Conservation (phyloP, 1,140 invertebrate genomes). For the Watersipora subatra region DNA sequence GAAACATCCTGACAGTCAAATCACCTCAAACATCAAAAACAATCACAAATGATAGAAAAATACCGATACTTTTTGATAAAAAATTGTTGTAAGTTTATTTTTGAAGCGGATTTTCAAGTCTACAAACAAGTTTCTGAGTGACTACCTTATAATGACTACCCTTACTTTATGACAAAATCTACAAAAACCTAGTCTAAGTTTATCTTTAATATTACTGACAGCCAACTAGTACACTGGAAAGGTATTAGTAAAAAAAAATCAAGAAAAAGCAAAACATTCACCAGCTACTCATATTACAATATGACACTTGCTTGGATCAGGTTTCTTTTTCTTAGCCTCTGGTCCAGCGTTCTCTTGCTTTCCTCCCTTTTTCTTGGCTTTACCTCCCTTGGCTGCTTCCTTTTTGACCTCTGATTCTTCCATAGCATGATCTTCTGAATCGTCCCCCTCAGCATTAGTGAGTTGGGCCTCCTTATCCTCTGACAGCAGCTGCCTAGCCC, state of each 20-base stretch:
- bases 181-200: no score
- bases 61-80: no score
- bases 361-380: slow-evolving; percentile 33
- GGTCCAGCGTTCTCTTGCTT: slow-evolving; percentile 26
- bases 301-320: slow-evolving; percentile 3
- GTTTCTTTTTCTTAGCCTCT: slow-evolving; percentile 12
- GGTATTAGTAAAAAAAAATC: not conserved
- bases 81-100: no score
- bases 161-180: no score
- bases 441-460: not conserved
- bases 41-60: no score
- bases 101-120: no score
- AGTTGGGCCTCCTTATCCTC: not conserved
- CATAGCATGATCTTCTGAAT: slow-evolving; percentile 6
- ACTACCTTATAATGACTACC: no score
- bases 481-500: not conserved
- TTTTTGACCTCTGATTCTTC: slow-evolving; percentile 6
- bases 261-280: not conserved
- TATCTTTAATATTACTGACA: no score
- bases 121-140: no score
- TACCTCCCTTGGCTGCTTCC: slow-evolving; percentile 3
- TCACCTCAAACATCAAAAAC: no score
- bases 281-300: not conserved
- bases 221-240: no score
- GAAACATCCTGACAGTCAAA: no score